A percentile compares a stretch with the other conserved stretches of the same genome.
Evolutionary conservation across 2,888 invertebrate genomes (phyloP).

Genomic region (Lithophane socia): DNA sequence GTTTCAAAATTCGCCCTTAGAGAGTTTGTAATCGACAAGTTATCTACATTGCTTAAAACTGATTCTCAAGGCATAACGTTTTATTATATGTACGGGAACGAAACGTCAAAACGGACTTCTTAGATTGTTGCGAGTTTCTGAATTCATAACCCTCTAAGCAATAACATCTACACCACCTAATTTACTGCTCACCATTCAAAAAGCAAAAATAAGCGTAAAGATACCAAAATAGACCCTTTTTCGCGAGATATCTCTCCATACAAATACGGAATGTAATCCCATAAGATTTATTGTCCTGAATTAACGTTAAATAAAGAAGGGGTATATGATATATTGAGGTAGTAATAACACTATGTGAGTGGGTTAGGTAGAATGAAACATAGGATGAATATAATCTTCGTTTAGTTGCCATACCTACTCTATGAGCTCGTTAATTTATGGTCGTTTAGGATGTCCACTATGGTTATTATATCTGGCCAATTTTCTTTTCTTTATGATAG

Average conservation of each 20-base stretch:
- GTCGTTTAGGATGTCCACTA: not conserved
- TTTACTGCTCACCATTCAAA: conserved; percentile 3
- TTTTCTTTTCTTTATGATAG: not conserved
- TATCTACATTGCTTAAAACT: too few relatives aligned
- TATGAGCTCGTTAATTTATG: not conserved
- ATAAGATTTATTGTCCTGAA: conserved; percentile 62
- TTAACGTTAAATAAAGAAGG: conserved; percentile 62
- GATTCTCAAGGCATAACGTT: too few relatives aligned
- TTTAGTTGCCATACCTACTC: conserved; percentile 10
- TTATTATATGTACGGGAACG: too few relatives aligned
- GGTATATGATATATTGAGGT: conserved; percentile 49
- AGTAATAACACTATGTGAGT: conserved; percentile 54
- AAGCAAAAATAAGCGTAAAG: conserved; percentile 26
- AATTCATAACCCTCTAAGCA: not conserved
- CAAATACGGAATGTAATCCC: conserved; percentile 51
- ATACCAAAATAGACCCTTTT: conserved; percentile 60
- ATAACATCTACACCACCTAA: not conserved
- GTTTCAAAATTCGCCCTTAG: too few relatives aligned
- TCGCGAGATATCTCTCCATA: conserved; percentile 58
- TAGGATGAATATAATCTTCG: conserved; percentile 29
- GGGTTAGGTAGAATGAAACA: conserved; percentile 21
- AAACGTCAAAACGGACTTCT: too few relatives aligned
- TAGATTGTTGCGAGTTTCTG: too few relatives aligned
- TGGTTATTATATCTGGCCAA: too few relatives aligned
- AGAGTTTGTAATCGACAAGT: too few relatives aligned